Evolutionary conservation across 2,888 invertebrate species (phyloP), one percentile per base, ranked within the genome.

Genomic region (Clistopyga incitator): DNA sequence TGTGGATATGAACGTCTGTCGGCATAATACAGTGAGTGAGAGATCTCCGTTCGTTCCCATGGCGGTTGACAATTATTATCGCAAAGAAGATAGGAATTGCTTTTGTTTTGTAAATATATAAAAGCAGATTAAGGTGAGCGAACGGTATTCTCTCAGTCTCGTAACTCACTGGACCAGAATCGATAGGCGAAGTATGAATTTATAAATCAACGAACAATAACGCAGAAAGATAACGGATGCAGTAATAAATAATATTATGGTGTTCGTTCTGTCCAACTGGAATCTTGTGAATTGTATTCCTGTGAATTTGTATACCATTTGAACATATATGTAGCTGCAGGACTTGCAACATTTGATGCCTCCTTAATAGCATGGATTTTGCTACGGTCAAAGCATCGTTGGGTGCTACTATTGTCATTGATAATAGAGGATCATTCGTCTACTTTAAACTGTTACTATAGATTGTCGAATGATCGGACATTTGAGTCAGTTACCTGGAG

Each of bases 201-300:
- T 86, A 86, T 87, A 87, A 86, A 86, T 87, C 87, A 86, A 84
- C 77, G 84, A 83, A 54, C 79, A 59, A 47, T 67, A 82, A 68
- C 56, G 71, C 84, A 86, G 83, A 87, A 85, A 86, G 88, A 88
- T 87, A 87, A 88, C 86, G 86, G 85, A 86, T 84, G 84, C 72
- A 86, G 87, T 81, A 86, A 88, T 88, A 88, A 88, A 88, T 88
- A 87, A 87, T 86, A 81, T 77, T 86, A 86, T 88, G 50, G 70
- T 77, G 20, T 50, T 47, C 72, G 74, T 74, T 71, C 82, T 85
- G 85, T 85, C 86, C 68, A 85, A 86, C 82, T 85, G 82, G 52
- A 67, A 80, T 76, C 75, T 72, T 67, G n/a, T n/a, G n/a, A n/a
- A n/a, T n/a, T 78, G 67, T 84, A 67, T 83, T 79, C 70, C 74